These are phyloP conservation scores for Tenodera sinensis DNA, from an alignment of 2,888 invertebrate genomes.

Conservation along the genomic window DNA sequence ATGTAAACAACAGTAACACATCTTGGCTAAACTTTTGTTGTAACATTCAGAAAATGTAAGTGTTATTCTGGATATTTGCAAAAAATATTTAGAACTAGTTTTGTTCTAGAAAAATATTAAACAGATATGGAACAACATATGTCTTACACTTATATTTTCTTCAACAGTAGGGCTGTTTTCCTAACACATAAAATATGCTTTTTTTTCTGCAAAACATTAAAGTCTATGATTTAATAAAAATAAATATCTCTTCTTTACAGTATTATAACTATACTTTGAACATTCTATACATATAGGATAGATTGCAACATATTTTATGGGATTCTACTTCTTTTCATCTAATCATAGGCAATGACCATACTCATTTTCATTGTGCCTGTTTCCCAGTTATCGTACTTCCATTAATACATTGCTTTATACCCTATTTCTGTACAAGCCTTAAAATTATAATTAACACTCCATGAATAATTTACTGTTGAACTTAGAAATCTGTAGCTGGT, in stretches of 20 bases:
- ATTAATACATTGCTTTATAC: no score
- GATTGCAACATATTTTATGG: no score
- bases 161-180: not conserved
- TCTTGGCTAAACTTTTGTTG: no score
- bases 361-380: no score
- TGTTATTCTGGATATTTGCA: not conserved
- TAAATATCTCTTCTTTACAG: not conserved
- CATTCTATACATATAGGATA: no score
- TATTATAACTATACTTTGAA: not conserved
- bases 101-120: not conserved
- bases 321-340: no score
- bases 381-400: no score
- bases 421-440: no score
- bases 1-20: no score
- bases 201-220: not conserved
- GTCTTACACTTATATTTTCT: not conserved
- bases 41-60: not conserved
- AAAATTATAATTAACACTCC: no score
- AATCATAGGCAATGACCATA: no score
- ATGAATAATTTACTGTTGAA: not conserved
- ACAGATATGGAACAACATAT: not conserved
- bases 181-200: not conserved
- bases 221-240: not conserved
- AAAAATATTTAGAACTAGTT: not conserved
- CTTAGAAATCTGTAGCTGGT: slow-evolving; percentile 54